These are phyloP conservation scores for Cygnus olor DNA, from an alignment of 2,797 vertebrate species.

Conservation along the genomic window DNA sequence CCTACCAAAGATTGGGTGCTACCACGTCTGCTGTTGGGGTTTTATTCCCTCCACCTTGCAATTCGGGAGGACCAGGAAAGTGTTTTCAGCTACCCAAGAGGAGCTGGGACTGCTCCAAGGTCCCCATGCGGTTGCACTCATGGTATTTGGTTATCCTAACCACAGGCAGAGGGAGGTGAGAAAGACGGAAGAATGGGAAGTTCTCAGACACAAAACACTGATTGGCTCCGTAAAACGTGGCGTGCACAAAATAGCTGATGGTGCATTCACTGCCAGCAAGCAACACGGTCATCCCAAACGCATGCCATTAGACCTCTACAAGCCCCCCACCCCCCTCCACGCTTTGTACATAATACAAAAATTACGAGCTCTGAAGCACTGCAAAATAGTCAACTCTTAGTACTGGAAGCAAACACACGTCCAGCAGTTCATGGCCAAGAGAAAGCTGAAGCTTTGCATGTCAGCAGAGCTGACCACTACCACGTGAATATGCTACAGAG, in stretches of 20 bases:
- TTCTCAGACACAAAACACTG: not conserved
- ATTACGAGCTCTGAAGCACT: slow-evolving; percentile 8
- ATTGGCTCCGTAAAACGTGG: not conserved
- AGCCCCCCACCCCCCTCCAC: not conserved
- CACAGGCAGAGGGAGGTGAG: not conserved
- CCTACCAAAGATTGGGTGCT: not conserved
- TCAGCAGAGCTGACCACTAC: not conserved
- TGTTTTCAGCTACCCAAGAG: not conserved
- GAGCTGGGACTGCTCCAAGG: not conserved
- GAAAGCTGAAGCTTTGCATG: not conserved
- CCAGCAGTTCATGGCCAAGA: not conserved
- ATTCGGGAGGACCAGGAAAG: not conserved
- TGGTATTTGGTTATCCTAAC: not conserved
- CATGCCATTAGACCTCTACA: slow-evolving; percentile 1
- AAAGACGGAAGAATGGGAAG: not conserved
- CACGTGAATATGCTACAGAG: not conserved
- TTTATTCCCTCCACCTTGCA: not conserved
- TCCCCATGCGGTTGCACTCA: not conserved
- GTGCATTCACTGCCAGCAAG: slow-evolving; percentile 30
- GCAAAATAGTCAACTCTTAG: not conserved
- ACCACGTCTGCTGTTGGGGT: not conserved
- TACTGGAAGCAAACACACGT: not conserved
- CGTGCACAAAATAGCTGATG: not conserved
- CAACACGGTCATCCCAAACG: not conserved
- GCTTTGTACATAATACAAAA: slow-evolving; percentile 17